Evolutionary conservation across 2,113 vertebrate genomes (phyloP).

Genomic region (Brienomyrus brachyistius): DNA sequence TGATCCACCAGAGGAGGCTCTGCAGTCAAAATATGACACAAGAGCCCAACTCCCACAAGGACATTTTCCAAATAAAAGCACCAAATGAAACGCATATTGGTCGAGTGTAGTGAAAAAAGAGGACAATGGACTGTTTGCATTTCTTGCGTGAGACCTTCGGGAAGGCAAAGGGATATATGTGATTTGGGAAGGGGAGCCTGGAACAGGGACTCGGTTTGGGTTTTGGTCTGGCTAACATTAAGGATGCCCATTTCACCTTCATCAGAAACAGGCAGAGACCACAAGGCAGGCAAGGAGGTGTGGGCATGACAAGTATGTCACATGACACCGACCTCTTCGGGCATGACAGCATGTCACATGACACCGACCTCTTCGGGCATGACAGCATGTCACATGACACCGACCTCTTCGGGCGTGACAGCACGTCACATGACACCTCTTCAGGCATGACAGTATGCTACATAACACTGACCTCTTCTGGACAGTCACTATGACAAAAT

Average conservation of each 20-base stretch:
- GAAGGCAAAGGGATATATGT: not conserved
- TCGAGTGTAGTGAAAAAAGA: not conserved
- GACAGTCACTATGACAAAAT: not conserved
- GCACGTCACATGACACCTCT: not conserved
- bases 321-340: not conserved
- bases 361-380: not conserved
- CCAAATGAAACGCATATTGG: not conserved
- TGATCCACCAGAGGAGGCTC: not conserved
- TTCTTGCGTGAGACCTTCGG: not conserved
- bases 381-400: not conserved
- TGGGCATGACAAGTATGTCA: not conserved
- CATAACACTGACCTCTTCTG: not conserved
- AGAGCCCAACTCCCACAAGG: not conserved
- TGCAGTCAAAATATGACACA: not conserved
- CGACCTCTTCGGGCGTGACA: not conserved
- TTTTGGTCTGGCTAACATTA: not conserved
- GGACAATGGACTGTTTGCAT: not conserved
- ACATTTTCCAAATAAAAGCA: not conserved
- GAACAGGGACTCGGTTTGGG: not conserved
- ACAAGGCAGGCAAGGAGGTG: not conserved
- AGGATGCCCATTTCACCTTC: not conserved
- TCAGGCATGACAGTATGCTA: not conserved
- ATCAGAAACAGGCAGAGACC: not conserved
- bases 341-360: not conserved
- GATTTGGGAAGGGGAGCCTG: not conserved